Evolutionary conservation across 2,113 vertebrate genomes (phyloP).

Genomic region (Puffinus mauretanicus): DNA sequence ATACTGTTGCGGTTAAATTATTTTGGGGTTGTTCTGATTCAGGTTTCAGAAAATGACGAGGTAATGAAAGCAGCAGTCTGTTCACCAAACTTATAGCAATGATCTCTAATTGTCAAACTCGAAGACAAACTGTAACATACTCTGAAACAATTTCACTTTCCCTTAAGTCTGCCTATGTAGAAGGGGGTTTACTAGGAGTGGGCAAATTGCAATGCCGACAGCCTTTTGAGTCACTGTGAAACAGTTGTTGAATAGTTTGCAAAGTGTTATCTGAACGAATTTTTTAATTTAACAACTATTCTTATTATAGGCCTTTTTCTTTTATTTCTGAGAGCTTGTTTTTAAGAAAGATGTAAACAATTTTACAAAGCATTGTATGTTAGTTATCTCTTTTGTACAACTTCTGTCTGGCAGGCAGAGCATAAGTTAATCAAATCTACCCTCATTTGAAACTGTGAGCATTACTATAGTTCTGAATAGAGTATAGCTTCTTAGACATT

Average conservation of each 20-base stretch:
- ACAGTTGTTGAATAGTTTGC: background rate
- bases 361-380: background rate
- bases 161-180: background rate
- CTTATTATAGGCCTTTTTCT: background rate
- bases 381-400: background rate
- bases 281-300: background rate
- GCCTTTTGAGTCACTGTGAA: background rate
- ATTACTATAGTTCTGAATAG: background rate
- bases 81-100: background rate
- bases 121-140: background rate
- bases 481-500: background rate
- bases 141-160: background rate
- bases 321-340: background rate
- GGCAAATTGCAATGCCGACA: background rate
- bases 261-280: background rate
- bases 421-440: background rate
- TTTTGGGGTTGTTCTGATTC: background rate
- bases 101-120: background rate
- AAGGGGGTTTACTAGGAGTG: background rate
- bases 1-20: background rate
- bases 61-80: background rate
- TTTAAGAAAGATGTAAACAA: background rate
- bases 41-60: background rate
- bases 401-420: background rate
- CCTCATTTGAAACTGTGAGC: background rate